These are phyloP conservation scores for Eledone cirrhosa DNA, from an alignment of 2,888 invertebrate genomes.

Conservation along the genomic window DNA sequence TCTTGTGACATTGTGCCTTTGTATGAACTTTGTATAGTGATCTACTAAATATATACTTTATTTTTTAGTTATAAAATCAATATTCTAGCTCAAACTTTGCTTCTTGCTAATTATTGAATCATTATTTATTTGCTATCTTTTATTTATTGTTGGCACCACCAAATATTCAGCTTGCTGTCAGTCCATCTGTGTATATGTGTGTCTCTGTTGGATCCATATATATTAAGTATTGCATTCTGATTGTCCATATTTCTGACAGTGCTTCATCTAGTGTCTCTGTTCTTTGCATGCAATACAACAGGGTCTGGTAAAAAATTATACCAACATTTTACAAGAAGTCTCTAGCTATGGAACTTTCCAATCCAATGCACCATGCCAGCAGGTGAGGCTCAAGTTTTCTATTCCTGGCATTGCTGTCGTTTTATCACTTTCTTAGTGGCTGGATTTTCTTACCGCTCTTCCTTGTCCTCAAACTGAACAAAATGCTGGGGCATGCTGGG, in stretches of 20 bases:
- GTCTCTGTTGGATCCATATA: constrained; percentile 21
- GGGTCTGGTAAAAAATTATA: constrained; percentile 46
- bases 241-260: constrained; percentile 25
- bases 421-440: constrained; percentile 28
- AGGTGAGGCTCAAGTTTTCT: constrained; percentile 42
- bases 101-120: constrained; percentile 17
- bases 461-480: constrained; percentile 8
- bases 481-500: constrained; percentile 26
- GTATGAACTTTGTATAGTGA: too few relatives aligned
- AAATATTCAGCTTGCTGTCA: constrained; percentile 14
- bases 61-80: too few relatives aligned
- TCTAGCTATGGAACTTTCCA: constrained; percentile 51
- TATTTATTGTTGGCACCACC: constrained; percentile 25
- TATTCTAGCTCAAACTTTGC: constrained; percentile 18
- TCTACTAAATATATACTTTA: too few relatives aligned
- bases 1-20: too few relatives aligned
- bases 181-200: constrained; percentile 5
- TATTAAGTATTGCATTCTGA: constrained; percentile 23
- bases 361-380: constrained; percentile 38
- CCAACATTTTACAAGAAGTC: constrained; percentile 41
- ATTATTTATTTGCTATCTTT: constrained; percentile 20
- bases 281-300: constrained; percentile 33
- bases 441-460: constrained; percentile 25
- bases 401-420: constrained; percentile 25
- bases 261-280: constrained; percentile 29